phyloP scores from a whole-genome alignment of 2,113 vertebrate genomes.

The Seriola aureovittata region DNA sequence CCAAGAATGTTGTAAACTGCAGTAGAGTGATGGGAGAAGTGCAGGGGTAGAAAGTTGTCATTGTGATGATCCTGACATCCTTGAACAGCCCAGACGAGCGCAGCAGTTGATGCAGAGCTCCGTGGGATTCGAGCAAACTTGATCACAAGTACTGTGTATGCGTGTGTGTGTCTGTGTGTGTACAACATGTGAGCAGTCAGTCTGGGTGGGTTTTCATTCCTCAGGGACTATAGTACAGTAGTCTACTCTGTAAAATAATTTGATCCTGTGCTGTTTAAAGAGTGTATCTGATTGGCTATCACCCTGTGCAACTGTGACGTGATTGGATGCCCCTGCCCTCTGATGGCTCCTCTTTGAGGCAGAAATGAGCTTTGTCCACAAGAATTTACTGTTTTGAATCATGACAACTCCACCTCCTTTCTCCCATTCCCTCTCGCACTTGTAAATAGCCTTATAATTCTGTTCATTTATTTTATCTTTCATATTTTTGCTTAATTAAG shows the following conservation, averaged over 20 bases:
- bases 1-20: neutral
- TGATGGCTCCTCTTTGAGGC: constrained; percentile 8
- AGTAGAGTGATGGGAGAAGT: neutral
- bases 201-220: constrained; percentile 75
- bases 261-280: constrained; percentile 55
- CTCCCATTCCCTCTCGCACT: constrained; percentile 11
- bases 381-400: constrained; percentile 59
- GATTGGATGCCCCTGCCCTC: constrained; percentile 39
- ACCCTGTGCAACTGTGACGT: constrained; percentile 45
- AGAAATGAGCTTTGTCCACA: constrained; percentile 31
- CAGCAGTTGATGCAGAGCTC: constrained; percentile 42
- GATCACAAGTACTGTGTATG: constrained; percentile 64
- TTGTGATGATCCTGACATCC: constrained; percentile 78
- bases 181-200: constrained; percentile 21
- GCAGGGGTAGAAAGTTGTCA: constrained; percentile 34
- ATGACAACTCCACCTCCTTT: constrained; percentile 28
- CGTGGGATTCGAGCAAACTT: constrained; percentile 72
- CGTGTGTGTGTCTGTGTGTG: constrained; percentile 31
- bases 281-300: constrained; percentile 42
- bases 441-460: constrained; percentile 68
- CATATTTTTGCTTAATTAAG: constrained; percentile 25
- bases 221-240: constrained; percentile 77
- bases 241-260: constrained; percentile 63
- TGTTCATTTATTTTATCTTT: constrained; percentile 39
- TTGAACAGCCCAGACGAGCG: constrained; percentile 76